These are phyloP conservation scores for Cochlearius cochlearius DNA, from an alignment of 2,113 vertebrate genomes.

Conservation along the genomic window DNA sequence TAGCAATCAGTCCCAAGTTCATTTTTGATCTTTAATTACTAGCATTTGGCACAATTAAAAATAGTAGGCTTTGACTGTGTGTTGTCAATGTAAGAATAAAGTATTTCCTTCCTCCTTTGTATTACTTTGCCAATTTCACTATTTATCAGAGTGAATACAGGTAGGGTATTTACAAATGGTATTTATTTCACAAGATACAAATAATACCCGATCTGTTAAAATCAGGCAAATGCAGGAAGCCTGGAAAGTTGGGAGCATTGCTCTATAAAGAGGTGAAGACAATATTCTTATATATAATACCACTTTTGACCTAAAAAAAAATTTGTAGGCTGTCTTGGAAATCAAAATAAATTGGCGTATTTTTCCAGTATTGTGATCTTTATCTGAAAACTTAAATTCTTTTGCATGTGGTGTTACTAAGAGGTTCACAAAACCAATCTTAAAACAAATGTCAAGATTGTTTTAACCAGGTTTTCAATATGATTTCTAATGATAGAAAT, in stretches of 20 bases:
- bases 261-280: not conserved
- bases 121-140: not conserved
- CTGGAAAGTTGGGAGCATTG: not conserved
- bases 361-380: not conserved
- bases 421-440: not conserved
- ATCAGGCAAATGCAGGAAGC: not conserved
- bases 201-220: not conserved
- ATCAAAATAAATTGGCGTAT: not conserved
- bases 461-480: not conserved
- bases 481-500: not conserved
- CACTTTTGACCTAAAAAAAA: not conserved
- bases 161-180: not conserved
- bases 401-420: not conserved
- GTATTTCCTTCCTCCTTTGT: not conserved
- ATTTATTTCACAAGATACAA: not conserved
- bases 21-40: not conserved
- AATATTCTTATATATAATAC: not conserved
- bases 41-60: not conserved
- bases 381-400: not conserved
- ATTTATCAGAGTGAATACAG: not conserved
- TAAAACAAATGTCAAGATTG: not conserved
- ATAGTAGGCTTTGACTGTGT: not conserved
- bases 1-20: slow-evolving; percentile 6
- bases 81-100: not conserved
- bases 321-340: not conserved